Evolutionary conservation across 2,113 vertebrate genomes (phyloP).

Genomic region (Urocitellus parryii): DNA sequence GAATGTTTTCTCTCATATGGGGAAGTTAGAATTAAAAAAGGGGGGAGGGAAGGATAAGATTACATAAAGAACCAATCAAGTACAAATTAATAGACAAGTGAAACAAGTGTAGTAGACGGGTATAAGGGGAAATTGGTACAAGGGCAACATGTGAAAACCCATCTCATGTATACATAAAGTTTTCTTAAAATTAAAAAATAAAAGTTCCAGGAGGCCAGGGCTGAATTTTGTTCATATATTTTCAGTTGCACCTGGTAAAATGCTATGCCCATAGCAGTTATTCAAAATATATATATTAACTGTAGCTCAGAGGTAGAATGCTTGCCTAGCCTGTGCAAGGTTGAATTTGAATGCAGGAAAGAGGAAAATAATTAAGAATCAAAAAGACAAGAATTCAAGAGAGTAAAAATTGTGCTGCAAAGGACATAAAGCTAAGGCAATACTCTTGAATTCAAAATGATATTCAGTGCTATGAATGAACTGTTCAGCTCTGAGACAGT

Average conservation of each 20-base stretch:
- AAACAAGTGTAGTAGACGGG: too few species aligned
- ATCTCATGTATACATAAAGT: neutral
- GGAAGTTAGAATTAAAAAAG: too few species aligned
- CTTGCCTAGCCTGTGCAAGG: neutral
- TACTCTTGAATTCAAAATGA: neutral
- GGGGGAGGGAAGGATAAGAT: too few species aligned
- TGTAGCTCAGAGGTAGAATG: too few species aligned
- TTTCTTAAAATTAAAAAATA: neutral
- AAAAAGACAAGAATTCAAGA: neutral
- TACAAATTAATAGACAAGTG: too few species aligned
- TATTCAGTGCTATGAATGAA: neutral
- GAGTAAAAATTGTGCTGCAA: neutral
- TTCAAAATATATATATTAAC: neutral
- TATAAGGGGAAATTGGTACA: too few species aligned
- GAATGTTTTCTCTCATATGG: too few species aligned
- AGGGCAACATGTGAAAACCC: neutral
- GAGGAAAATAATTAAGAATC: neutral
- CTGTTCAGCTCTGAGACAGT: neutral
- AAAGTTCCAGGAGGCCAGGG: neutral
- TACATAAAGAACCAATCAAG: too few species aligned
- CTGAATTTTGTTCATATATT: neutral
- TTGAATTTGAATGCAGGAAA: neutral
- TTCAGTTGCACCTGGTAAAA: slow-evolving; percentile 8
- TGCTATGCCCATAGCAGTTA: too few species aligned
- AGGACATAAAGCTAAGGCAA: neutral